These are phyloP conservation scores for Pan troglodytes DNA, from an alignment of 2,113 vertebrate genomes.

Conservation along the genomic window NHGRI_mPanTro3-v2.1_pri NC_072409.2:3450501-3451000, in stretches of 20 bases:
- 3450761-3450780: background rate
- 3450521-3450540: accelerated
- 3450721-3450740: background rate
- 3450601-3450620: conserved; percentile 53
- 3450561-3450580: conserved; percentile 62
- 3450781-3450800: background rate
- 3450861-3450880: background rate
- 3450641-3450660: background rate
- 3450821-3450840: background rate
- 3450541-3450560: conserved; percentile 32
- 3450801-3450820: accelerated
- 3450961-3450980: no score
- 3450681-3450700: background rate
- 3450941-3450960: no score
- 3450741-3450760: background rate
- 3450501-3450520: accelerated
- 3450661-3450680: background rate
- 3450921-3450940: accelerated
- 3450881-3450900: accelerated
- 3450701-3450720: accelerated
- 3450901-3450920: no score
- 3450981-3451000: accelerated
- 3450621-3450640: background rate
- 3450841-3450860: background rate
- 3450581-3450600: conserved; percentile 51